Base-by-base conservation (phyloP, 2,797 vertebrate species). In the Mus caroli region DNA sequence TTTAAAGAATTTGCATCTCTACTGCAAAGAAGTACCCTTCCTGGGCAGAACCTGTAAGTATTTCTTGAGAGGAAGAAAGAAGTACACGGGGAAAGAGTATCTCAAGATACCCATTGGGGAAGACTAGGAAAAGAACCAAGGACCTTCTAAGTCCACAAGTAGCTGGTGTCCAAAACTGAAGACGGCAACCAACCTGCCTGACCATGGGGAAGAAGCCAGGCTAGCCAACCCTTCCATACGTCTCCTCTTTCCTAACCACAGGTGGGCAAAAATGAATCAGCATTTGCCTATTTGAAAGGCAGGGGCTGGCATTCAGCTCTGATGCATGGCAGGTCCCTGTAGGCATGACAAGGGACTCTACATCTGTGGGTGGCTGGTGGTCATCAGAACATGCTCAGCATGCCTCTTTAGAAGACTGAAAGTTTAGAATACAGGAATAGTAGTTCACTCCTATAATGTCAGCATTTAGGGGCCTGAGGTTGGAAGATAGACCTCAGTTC, bases 61-160 rank as follows among this genome's bases (percentile, higher is more conserved):
- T 67, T 91, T 31, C 28, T n/a, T n/a, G 37, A 92, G 85, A 95
- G 37, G 4, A 89, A 90, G 58, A 92, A 87, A 95, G 76, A 4
- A 67, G 24, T n/a, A 43, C 52, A 37, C n/a, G 78, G 7, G 87
- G 37, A 78, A 95, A 50, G 2, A 11, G 60, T 3, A 67, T 19
- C 37, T 54, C 14, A 15, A 83, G 69, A 90, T 2, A 82, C 3
- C 79, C 60, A 60, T 14, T 37, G 24, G 62, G 15, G 92, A 11
- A 54, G 50, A 76, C 43, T 67, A 28, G 46, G 92, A 92, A 94
- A 88, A 77, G 73, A 90, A 85, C 26, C 20, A 22, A 19, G 12
- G 54, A 50, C 13, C 40, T 60, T 85, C 50, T 50, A 90, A 90
- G 80, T 34, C 77, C 60, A 83, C 28, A 91, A 64, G 37, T 19